These are phyloP conservation scores for Haplochromis vanheusdeni DNA, from an alignment of 2,113 vertebrate genomes.

Conservation along the genomic window DNA sequence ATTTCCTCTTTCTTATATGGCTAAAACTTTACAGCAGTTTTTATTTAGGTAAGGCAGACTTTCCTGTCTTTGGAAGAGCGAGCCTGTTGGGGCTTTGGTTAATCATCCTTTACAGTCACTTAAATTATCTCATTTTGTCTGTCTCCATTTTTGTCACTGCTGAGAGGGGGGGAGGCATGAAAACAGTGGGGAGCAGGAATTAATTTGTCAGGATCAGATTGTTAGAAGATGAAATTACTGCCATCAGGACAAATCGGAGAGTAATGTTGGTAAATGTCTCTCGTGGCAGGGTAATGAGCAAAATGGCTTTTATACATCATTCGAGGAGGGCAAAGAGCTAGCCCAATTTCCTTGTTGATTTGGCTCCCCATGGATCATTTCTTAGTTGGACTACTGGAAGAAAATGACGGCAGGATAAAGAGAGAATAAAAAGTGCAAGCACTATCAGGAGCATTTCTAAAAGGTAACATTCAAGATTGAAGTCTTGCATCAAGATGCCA, in stretches of 20 bases:
- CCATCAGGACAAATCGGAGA: constrained; percentile 65
- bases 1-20: constrained; percentile 85
- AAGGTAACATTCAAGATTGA: constrained; percentile 23
- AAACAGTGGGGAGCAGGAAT: constrained; percentile 36
- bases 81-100: constrained; percentile 57
- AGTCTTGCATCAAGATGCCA: constrained; percentile 15
- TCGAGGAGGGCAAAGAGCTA: constrained; percentile 46
- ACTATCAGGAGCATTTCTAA: constrained; percentile 36
- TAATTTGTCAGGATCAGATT: constrained; percentile 67
- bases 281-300: constrained; percentile 46
- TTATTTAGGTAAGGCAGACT: constrained; percentile 72
- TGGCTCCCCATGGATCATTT: constrained; percentile 53
- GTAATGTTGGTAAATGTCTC: constrained; percentile 55
- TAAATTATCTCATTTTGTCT: constrained; percentile 46
- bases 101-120: constrained; percentile 55
- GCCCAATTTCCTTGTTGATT: constrained; percentile 59
- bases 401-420: constrained; percentile 24
- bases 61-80: constrained; percentile 64
- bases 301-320: constrained; percentile 52
- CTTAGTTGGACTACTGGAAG: constrained; percentile 1
- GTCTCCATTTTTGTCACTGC: constrained; percentile 43
- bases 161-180: background rate
- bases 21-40: constrained; percentile 59
- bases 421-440: background rate
- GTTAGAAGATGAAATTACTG: constrained; percentile 59